phyloP scores from a whole-genome alignment of 2,888 invertebrate species.

The Orthonychiurus folsomi region DNA sequence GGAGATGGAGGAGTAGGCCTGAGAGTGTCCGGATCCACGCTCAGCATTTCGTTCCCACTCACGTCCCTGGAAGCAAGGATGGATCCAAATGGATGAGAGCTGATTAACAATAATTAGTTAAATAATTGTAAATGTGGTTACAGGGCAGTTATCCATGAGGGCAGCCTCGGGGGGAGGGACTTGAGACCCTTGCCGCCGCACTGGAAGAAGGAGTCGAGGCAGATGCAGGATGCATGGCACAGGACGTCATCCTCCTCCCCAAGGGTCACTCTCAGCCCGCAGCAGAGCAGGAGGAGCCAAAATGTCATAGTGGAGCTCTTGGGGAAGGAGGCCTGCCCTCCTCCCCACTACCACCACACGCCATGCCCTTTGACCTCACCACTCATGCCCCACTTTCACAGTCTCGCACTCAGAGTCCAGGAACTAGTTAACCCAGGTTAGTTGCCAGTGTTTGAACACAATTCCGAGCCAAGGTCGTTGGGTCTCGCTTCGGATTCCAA shows the following conservation, averaged over 20 bases:
- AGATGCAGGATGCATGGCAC: constrained; percentile 51
- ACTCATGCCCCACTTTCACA: no score
- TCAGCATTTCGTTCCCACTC: constrained; percentile 49
- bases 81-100: no score
- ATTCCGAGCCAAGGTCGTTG: no score
- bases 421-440: no score
- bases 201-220: constrained; percentile 63
- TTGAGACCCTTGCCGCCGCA: constrained; percentile 62
- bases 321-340: constrained; percentile 1
- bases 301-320: not conserved
- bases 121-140: no score
- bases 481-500: no score
- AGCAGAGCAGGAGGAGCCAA: constrained; percentile 1
- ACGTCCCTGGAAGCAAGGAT: constrained; percentile 49
- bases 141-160: constrained; percentile 60
- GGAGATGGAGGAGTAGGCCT: constrained; percentile 49
- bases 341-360: constrained; percentile 1
- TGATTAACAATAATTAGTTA: no score
- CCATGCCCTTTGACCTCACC: no score
- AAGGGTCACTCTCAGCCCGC: constrained; percentile 9
- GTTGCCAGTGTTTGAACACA: no score
- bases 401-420: no score
- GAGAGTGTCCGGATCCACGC: constrained; percentile 47
- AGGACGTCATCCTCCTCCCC: no score
- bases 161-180: constrained; percentile 63